A percentile compares a stretch with the other conserved stretches of the same genome.
Conservation (phyloP, 2,888 invertebrate species). For the Acleris holmiana region DNA sequence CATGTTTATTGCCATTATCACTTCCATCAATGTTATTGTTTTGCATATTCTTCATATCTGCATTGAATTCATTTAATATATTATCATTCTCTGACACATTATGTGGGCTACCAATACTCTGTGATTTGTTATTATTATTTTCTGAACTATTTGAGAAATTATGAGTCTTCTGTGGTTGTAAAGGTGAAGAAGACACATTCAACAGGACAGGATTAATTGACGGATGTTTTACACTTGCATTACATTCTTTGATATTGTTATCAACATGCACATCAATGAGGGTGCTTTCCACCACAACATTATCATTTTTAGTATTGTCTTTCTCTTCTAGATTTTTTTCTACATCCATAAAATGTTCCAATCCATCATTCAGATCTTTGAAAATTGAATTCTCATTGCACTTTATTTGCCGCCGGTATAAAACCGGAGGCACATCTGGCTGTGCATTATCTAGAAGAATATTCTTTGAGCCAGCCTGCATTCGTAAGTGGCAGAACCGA, state of each 20-base stretch:
- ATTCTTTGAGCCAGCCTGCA: constrained; percentile 91
- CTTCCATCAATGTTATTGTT: constrained; percentile 55
- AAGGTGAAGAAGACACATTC: constrained; percentile 77
- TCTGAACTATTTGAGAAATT: constrained; percentile 74
- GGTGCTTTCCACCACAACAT: constrained; percentile 73
- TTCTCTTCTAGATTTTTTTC: constrained; percentile 61
- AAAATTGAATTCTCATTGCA: constrained; percentile 76
- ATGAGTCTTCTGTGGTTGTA: constrained; percentile 78
- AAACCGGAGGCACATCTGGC: constrained; percentile 88
- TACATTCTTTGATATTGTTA: constrained; percentile 69
- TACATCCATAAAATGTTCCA: constrained; percentile 70
- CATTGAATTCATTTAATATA: constrained; percentile 69
- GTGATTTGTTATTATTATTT: constrained; percentile 71
- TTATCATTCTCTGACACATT: constrained; percentile 70
- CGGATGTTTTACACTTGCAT: constrained; percentile 55
- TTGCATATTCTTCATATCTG: constrained; percentile 55
- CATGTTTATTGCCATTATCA: constrained; percentile 50
- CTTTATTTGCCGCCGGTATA: constrained; percentile 87
- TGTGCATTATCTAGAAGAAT: constrained; percentile 91
- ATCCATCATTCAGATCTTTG: constrained; percentile 72
- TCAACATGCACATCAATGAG: constrained; percentile 78
- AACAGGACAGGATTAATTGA: constrained; percentile 73
- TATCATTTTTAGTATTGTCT: constrained; percentile 61
- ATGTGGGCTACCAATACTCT: constrained; percentile 65
- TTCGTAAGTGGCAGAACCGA: constrained; percentile 89